phyloP scores from a whole-genome alignment of 2,113 vertebrate genomes.

The Lanius ludovicianus region DNA sequence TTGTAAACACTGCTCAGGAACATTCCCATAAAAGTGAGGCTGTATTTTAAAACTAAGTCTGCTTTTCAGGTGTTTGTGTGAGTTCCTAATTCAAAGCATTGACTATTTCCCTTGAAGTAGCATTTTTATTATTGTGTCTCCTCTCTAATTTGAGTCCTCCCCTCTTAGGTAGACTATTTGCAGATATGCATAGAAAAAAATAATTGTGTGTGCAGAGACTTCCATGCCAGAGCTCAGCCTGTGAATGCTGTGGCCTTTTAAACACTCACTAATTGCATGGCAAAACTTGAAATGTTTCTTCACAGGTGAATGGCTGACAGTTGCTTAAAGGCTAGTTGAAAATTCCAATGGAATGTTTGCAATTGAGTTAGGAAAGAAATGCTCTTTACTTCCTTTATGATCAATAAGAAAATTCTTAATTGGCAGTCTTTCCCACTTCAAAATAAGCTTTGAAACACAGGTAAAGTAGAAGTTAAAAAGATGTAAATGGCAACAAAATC shows the following conservation, averaged over 20 bases:
- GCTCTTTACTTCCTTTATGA: neutral
- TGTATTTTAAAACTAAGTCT: neutral
- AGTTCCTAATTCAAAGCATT: neutral
- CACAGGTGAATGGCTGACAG: neutral
- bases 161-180: neutral
- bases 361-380: neutral
- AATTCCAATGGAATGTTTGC: neutral
- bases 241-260: neutral
- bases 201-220: neutral
- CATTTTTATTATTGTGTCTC: neutral
- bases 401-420: neutral
- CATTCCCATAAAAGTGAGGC: neutral
- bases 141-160: neutral
- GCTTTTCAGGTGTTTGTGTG: neutral
- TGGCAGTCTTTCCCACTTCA: neutral
- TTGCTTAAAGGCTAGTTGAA: slow-evolving; percentile 10
- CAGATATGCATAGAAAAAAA: neutral
- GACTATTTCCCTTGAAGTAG: neutral
- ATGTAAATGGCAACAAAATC: neutral
- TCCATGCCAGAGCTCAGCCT: neutral
- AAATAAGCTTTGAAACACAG: slow-evolving; percentile 8
- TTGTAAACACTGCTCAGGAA: neutral
- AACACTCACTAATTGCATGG: slow-evolving; percentile 2
- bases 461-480: neutral
- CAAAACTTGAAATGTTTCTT: neutral